A percentile compares a stretch with the other conserved stretches of the same genome.
Evolutionary conservation across 1,140 invertebrate genomes (phyloP).

Genomic region (Oryzaephilus surinamensis): DNA sequence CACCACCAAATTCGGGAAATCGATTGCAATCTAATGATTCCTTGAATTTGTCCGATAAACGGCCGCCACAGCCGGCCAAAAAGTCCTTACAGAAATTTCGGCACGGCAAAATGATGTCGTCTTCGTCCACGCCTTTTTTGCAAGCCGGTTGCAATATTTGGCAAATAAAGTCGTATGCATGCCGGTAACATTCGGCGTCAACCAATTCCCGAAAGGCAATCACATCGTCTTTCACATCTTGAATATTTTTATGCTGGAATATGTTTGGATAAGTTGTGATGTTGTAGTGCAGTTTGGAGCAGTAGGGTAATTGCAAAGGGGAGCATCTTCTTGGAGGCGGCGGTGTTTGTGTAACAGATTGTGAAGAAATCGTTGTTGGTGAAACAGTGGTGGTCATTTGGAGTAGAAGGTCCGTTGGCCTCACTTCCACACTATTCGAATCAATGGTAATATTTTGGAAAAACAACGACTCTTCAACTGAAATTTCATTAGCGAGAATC

Average conservation of each 20-base stretch:
- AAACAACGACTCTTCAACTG: slow-evolving; percentile 41
- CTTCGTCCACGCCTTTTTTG: slow-evolving; percentile 38
- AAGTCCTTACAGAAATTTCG: slow-evolving; percentile 77
- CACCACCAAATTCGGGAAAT: slow-evolving; percentile 67
- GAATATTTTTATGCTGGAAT: slow-evolving; percentile 49
- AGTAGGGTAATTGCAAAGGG: slow-evolving; percentile 56
- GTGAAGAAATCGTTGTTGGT: slow-evolving; percentile 28
- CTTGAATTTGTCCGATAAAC: slow-evolving; percentile 57
- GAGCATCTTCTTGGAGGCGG: slow-evolving; percentile 54
- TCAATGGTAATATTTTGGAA: slow-evolving; percentile 55
- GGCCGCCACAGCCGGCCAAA: slow-evolving; percentile 65
- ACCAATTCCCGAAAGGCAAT: slow-evolving; percentile 76
- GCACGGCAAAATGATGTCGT: slow-evolving; percentile 59
- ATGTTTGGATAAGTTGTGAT: slow-evolving; percentile 76
- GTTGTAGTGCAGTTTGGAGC: slow-evolving; percentile 64
- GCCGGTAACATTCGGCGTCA: slow-evolving; percentile 76
- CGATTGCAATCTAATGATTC: slow-evolving; percentile 64
- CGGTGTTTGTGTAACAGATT: slow-evolving; percentile 38
- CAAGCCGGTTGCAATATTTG: slow-evolving; percentile 73
- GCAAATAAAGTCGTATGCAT: slow-evolving; percentile 78
- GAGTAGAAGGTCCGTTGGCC: slow-evolving; percentile 45
- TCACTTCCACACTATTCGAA: slow-evolving; percentile 52
- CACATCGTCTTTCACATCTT: slow-evolving; percentile 61
- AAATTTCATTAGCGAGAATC: slow-evolving; percentile 45
- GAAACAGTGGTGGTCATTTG: slow-evolving; percentile 45